A percentile compares a stretch with the other conserved stretches of the same genome.
phyloP scores from a whole-genome alignment of 2,888 invertebrate species.

The Coecobrya sp. region DNA sequence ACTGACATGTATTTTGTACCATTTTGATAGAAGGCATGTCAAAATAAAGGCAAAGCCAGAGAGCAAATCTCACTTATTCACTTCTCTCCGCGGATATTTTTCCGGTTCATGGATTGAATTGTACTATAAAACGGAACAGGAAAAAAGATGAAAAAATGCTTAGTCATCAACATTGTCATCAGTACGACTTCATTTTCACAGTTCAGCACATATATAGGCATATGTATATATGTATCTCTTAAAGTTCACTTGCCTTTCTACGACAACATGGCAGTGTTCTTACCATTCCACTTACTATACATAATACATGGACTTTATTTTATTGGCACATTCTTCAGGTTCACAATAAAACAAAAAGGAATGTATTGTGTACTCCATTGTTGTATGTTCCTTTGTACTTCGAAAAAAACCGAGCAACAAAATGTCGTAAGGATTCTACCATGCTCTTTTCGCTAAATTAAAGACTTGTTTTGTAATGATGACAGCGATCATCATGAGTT shows the following conservation, averaged over 20 bases:
- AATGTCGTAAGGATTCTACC: neutral
- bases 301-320: neutral
- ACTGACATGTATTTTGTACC: conserved; percentile 47
- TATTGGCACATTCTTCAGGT: conserved; percentile 47
- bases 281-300: neutral
- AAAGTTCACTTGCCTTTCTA: neutral
- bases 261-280: neutral
- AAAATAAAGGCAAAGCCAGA: neutral
- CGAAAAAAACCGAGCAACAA: neutral
- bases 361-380: neutral
- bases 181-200: conserved; percentile 1
- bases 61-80: conserved; percentile 58
- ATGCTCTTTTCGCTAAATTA: neutral
- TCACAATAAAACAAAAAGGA: conserved; percentile 28
- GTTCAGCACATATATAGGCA: conserved; percentile 9
- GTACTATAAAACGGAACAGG: neutral
- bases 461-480: conserved; percentile 7
- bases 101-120: conserved; percentile 35
- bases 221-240: too few species aligned
- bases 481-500: neutral
- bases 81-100: conserved; percentile 18
- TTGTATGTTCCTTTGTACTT: neutral
- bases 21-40: conserved; percentile 53
- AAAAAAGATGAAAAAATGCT: conserved; percentile 47
- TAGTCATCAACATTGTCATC: conserved; percentile 18